Evolutionary conservation across 2,888 invertebrate genomes (phyloP), one percentile per base, ranked within the genome.

Genomic region (Poecilobothrus nobilitatus): DNA sequence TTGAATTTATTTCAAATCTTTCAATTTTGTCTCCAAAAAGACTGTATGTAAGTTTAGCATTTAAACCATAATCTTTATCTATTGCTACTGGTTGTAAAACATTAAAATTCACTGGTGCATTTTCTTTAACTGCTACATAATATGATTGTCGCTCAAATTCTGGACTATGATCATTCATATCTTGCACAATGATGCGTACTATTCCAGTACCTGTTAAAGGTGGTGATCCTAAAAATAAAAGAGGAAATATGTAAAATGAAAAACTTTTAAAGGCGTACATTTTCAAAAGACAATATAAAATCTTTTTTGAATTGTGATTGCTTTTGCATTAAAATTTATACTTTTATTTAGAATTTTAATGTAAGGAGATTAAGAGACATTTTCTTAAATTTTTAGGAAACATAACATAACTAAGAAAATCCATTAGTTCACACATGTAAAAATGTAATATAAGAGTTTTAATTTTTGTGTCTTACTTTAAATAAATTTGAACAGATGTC

Each of bases 131-230:
- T 66, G 83, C 85, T 0, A 91, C 90, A 74, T 87, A 87, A 79
- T 95, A 95, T 68, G 89, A 89, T 77, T 91, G 90, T 68, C 91
- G 85, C 75, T 89, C 89, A 80, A 97, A 97, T 75, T 90, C 89
- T 0, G 97, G 97, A 74, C 89, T 89, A 80, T 96, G 94, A 79
- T 97, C 97, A 80, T 97, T 97, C 69, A 94, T 91, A 81, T 97
- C 97, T 82, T 94, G 91, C 12, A 97, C 95, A 68, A 92, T 85
- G 70, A 97, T 90, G 76, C 89, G 88, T 1, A 97, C 91, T 66
- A 92, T 91, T 62, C 96, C 96, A 6, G 95, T 92, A 66, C 97
- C 96, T 2, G 95, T 95, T 69, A 96, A 83, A 2, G 95, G 92
- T 21, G 96, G 95, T 22, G 92, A 92, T 69, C 95, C 96, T 93